These are phyloP conservation scores for Drosophila ambigua DNA, from an alignment of 1,140 invertebrate species.

Conservation along the genomic window DNA sequence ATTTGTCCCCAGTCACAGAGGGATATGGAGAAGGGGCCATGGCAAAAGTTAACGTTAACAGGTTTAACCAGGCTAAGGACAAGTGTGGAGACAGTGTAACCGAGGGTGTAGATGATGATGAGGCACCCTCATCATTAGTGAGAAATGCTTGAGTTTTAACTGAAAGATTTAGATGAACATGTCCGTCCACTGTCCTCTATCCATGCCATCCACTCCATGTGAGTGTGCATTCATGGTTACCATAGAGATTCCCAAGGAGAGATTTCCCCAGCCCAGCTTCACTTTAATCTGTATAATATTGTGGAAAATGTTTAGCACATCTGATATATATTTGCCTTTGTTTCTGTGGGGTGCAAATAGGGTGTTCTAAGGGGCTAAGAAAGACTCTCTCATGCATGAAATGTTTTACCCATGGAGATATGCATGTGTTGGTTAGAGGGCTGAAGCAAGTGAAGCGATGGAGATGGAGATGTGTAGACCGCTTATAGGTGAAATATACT, in stretches of 20 bases:
- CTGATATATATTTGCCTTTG: slow-evolving; percentile 28
- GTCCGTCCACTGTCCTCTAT: slow-evolving; percentile 9
- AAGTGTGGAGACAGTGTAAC: slow-evolving; percentile 58
- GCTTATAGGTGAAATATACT: too few relatives aligned
- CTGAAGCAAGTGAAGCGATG: too few relatives aligned
- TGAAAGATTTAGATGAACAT: slow-evolving; percentile 57
- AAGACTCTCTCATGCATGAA: not conserved
- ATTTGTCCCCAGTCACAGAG: slow-evolving; percentile 47
- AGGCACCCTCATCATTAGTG: slow-evolving; percentile 68
- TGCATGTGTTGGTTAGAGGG: too few relatives aligned
- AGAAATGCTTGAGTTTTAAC: slow-evolving; percentile 67
- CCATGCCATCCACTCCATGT: not conserved
- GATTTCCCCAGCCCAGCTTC: slow-evolving; percentile 29
- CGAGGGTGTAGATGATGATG: slow-evolving; percentile 41
- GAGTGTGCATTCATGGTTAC: slow-evolving; percentile 12
- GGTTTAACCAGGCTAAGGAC: slow-evolving; percentile 78
- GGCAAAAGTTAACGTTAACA: slow-evolving; percentile 78
- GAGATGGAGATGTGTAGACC: too few relatives aligned
- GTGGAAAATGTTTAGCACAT: slow-evolving; percentile 47
- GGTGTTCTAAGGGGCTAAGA: slow-evolving; percentile 9
- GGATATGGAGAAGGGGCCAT: slow-evolving; percentile 46
- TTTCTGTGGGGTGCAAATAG: slow-evolving; percentile 14
- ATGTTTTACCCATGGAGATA: not conserved
- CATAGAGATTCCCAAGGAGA: slow-evolving; percentile 22
- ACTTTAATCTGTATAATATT: slow-evolving; percentile 34